Base-by-base conservation (phyloP, 35 echinoderm and acorn worm genomes). In the Strongylocentrotus purpuratus region DNA sequence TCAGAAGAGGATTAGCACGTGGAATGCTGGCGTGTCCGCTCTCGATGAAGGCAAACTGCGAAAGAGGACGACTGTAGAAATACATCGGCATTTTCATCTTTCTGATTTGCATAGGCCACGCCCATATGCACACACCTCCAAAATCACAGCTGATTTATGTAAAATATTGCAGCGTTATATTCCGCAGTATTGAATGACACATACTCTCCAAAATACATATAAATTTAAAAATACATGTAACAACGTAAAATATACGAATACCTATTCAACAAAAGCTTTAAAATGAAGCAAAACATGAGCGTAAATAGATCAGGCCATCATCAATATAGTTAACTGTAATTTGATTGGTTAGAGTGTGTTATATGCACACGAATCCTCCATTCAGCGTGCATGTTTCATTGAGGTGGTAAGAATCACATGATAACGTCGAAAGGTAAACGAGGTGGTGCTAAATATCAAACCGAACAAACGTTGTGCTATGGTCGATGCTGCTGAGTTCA, bases 101-200 rank as follows among this genome's bases (percentile, higher is more conserved):
- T 55, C 32, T 94, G 48, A 94, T 94, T 94, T 94, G 92, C 92
- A 94, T 94, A 61, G 52, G 22, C 20, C 58, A 55, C 58, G 92
- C 87, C 87, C 87, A 89, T 31, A 15, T 33, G 12, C 12, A 89
- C 33, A 45, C 87, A 33, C 87, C 32, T 89, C 45, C 87, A 89
- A 78, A 78, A 78, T 78, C 65, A 28, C 65, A 78, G 65, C 65
- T 78, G 7, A 8, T 78, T n/a, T 78, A 22, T 78, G 22, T 28
- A n/a, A 59, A 59, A 12, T 59, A 59, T 14, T 9, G 2, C 52
- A 55, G 22, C 28, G 65, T 3, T 78, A 22, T 78, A 28, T 78
- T 78, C 28, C 65, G 20, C 65, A 28, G 4, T 28, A 28, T 78
- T 78, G 6, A 78, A 22, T 7, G 5, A 8, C 3, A 0, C 4